Conservation (phyloP, 2,888 invertebrate species). For the Hirtodrosophila histrioides region DNA sequence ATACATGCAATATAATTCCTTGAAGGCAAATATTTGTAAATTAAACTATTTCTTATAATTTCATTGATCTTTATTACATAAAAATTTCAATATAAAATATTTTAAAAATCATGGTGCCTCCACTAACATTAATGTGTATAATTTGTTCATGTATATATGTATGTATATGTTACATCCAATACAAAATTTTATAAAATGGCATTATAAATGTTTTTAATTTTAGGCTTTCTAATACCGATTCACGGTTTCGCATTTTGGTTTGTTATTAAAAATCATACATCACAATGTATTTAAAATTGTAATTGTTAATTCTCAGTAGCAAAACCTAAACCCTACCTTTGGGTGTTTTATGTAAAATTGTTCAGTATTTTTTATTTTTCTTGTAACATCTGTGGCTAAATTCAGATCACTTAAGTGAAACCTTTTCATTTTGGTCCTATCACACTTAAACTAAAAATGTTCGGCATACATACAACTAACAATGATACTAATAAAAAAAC, state of each 20-base stretch:
- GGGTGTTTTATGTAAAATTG: constrained; percentile 28
- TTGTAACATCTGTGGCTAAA: constrained; percentile 23
- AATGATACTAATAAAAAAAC: constrained; percentile 28
- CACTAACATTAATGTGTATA: constrained; percentile 15
- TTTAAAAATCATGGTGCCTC: constrained; percentile 15
- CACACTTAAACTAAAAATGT: constrained; percentile 33
- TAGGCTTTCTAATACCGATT: constrained; percentile 5
- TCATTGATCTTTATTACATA: constrained; percentile 30
- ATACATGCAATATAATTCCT: too few relatives aligned
- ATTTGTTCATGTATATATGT: constrained; percentile 34
- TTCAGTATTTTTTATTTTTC: constrained; percentile 5
- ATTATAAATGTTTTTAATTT: constrained; percentile 21
- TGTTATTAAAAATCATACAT: constrained; percentile 13
- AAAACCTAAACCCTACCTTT: constrained; percentile 10
- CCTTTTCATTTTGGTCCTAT: constrained; percentile 24
- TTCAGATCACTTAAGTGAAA: constrained; percentile 36
- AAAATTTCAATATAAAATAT: constrained; percentile 32
- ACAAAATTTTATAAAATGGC: constrained; percentile 29
- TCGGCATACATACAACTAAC: constrained; percentile 30
- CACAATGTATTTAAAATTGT: constrained; percentile 7
- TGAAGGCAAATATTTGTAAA: too few relatives aligned
- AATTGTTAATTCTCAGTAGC: neutral
- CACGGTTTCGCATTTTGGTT: constrained; percentile 11
- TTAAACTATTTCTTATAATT: neutral
- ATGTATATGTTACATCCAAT: constrained; percentile 12